Evolutionary conservation across 2,888 invertebrate species (phyloP).

Genomic region (Crematogaster levior): DNA sequence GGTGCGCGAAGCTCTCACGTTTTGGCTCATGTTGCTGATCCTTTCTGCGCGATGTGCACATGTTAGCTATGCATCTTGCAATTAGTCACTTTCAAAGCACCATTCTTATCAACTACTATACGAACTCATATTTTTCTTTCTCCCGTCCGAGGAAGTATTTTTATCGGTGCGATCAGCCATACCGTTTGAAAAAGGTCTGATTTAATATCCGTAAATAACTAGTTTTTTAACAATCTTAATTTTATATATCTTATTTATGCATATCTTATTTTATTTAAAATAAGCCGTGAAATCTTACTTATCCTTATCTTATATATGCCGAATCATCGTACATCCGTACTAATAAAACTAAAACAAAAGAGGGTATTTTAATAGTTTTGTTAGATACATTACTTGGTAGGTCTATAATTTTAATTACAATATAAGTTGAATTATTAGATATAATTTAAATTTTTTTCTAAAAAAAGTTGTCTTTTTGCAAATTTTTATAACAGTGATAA

Average conservation of each 20-base stretch:
- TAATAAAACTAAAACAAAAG: not conserved
- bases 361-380: not conserved
- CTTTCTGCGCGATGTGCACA: not conserved
- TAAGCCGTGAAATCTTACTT: not conserved
- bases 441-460: not conserved
- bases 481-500: not conserved
- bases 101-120: constrained; percentile 5
- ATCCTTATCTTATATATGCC: not conserved
- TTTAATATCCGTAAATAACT: constrained; percentile 8
- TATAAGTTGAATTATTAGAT: not conserved
- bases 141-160: not conserved
- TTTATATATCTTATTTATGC: not conserved
- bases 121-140: not conserved
- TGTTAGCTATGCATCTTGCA: constrained; percentile 15
- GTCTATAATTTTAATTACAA: not conserved
- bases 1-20: not conserved
- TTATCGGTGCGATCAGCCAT: not conserved
- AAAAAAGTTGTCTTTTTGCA: not conserved
- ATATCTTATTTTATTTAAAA: not conserved
- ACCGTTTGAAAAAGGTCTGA: not conserved
- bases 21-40: not conserved
- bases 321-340: not conserved
- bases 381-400: not conserved
- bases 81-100: constrained; percentile 31
- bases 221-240: constrained; percentile 4